These are phyloP conservation scores for Ypsolopha sequella DNA, from an alignment of 2,888 invertebrate genomes.

Conservation along the genomic window DNA sequence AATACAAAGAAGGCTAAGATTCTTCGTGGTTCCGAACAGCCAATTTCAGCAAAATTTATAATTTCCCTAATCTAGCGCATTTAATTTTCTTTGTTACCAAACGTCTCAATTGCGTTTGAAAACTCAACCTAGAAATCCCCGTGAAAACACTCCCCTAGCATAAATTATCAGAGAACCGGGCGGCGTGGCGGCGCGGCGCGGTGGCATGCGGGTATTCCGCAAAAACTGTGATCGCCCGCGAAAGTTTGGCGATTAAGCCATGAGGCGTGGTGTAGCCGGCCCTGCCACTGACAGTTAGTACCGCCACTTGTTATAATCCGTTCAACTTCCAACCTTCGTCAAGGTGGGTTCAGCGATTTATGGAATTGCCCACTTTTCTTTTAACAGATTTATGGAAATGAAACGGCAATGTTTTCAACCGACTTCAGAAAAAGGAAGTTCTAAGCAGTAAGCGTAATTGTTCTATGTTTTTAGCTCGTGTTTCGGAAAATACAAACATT, in stretches of 20 bases:
- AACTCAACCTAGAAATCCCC: constrained; percentile 3
- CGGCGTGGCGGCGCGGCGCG: constrained; percentile 24
- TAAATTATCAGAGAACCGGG: constrained; percentile 37
- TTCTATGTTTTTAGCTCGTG: too few relatives aligned
- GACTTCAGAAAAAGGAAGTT: too few relatives aligned
- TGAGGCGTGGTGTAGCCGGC: constrained; percentile 62
- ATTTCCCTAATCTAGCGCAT: too few relatives aligned
- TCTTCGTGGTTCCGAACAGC: too few relatives aligned
- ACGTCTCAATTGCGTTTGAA: too few relatives aligned
- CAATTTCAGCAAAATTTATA: too few relatives aligned
- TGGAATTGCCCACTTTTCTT: constrained; percentile 47
- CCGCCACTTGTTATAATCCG: constrained; percentile 67
- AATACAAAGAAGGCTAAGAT: too few relatives aligned
- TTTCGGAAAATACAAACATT: constrained; percentile 36
- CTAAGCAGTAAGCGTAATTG: too few relatives aligned
- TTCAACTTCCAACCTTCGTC: constrained; percentile 67
- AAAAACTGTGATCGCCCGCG: constrained; percentile 66
- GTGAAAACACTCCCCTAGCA: constrained; percentile 44
- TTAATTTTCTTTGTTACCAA: too few relatives aligned
- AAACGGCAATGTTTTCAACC: too few relatives aligned
- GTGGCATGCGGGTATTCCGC: constrained; percentile 37
- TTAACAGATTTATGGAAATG: constrained; percentile 26
- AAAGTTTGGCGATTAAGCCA: constrained; percentile 69
- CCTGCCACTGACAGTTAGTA: constrained; percentile 66
- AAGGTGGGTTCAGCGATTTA: constrained; percentile 59